Evolutionary conservation across 2,113 vertebrate species (phyloP), one percentile per base, ranked within the genome.

Genomic region (Phrynosoma platyrhinos): DNA sequence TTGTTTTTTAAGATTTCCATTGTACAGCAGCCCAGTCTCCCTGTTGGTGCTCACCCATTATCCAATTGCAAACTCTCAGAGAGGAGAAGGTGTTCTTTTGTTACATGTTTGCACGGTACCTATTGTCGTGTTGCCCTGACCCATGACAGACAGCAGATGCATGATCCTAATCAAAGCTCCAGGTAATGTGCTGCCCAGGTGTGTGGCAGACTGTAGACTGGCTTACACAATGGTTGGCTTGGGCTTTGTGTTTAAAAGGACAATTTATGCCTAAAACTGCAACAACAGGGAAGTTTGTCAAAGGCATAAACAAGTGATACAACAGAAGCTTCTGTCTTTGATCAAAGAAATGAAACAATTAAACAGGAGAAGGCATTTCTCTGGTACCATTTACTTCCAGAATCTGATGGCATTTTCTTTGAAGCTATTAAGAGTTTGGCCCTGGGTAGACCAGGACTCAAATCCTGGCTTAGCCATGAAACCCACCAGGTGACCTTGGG

Each of bases 121-220:
- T 55, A 89, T 85, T 81, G 79, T 81, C 78, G 55, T 20, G 10
- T 53, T 66, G 77, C 40, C 36, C 58, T 82, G 83, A 85, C 75
- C 78, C 83, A 55, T 85, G 58, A 82, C 71, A 76, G 27, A 69
- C 25, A 40, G 14, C 40, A 78, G 78, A 9, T 13, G 74, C 36
- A n/a, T 64, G 40, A 87, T 82, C 62, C 62, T 52, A 42, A 82
- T 76, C 86, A 66, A 82, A 52, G 55, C 55, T 75, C 27, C 40
- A 75, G 55, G 79, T 32, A 64, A 82, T 87, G 62, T 87, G 53
- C 27, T 74, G 58, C 52, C 27, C n/a, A 86, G n/a, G 30, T 79
- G 42, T 5, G 32, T 66, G 55, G 71, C 52, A 75, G 71, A 10
- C 69, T n/a, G 75, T 36, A 47, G 12, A 82, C 75, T 47, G 71